phyloP scores from a whole-genome alignment of 2,113 vertebrate species.

The Glaucomys volans region DNA sequence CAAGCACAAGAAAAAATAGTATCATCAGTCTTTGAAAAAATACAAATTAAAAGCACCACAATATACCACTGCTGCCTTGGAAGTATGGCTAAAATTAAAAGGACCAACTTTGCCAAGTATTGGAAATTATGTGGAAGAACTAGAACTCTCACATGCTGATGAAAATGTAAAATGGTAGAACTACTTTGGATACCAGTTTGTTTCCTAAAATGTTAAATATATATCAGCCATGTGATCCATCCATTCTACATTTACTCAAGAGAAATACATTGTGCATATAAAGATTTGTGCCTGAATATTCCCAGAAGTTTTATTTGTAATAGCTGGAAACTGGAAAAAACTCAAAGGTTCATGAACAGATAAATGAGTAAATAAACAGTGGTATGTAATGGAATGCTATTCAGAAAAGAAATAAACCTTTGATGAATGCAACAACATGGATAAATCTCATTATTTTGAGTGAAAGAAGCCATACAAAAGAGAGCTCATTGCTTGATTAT shows the following conservation, averaged over 20 bases:
- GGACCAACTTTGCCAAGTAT: not conserved
- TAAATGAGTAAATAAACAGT: not conserved
- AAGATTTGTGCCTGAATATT: not conserved
- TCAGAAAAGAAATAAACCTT: not conserved
- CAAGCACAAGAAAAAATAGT: not conserved
- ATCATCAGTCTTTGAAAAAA: not conserved
- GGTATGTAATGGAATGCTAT: not conserved
- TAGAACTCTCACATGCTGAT: not conserved
- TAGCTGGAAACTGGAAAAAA: not conserved
- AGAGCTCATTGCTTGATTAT: not conserved
- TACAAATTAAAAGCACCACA: not conserved
- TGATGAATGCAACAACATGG: not conserved
- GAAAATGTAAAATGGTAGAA: not conserved
- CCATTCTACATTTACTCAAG: constrained; percentile 20
- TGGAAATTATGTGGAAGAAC: not conserved
- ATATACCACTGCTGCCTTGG: not conserved
- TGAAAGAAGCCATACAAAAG: not conserved
- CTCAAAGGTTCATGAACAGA: not conserved
- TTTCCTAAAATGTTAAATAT: not conserved
- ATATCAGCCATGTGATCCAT: not conserved
- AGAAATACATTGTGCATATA: not conserved
- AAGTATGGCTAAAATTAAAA: not conserved
- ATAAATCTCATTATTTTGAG: not conserved
- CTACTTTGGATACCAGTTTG: not conserved
- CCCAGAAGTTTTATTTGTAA: not conserved